phyloP scores from a whole-genome alignment of 2,888 invertebrate genomes.

The Agrilus biguttatus region DNA sequence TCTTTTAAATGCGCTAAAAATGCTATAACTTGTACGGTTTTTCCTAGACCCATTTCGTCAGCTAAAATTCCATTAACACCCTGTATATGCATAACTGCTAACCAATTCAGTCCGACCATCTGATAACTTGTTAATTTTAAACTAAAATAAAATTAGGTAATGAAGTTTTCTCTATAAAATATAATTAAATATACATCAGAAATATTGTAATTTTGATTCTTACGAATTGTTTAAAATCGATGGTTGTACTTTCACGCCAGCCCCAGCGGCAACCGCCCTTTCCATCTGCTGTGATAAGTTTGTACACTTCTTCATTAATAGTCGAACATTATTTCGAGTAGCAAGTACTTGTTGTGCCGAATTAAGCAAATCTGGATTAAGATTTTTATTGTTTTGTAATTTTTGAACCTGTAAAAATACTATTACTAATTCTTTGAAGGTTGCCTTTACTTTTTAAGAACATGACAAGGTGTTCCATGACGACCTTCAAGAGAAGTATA shows the following conservation, averaged over 20 bases:
- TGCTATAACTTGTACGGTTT: constrained; percentile 87
- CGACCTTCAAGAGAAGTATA: no score
- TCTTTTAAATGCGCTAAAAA: constrained; percentile 83
- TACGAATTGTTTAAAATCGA: constrained; percentile 46
- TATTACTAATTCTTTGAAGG: no score
- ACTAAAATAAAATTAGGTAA: constrained; percentile 20
- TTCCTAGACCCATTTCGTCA: constrained; percentile 95
- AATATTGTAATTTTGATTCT: constrained; percentile 7
- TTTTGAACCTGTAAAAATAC: constrained; percentile 42
- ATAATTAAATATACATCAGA: not conserved
- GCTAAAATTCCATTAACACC: constrained; percentile 89
- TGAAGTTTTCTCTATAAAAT: no score
- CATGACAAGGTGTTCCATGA: no score
- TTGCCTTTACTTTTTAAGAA: no score
- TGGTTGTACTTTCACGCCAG: constrained; percentile 64
- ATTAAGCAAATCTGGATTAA: constrained; percentile 69
- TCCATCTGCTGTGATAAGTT: constrained; percentile 68
- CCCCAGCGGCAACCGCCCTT: constrained; percentile 61
- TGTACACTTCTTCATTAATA: constrained; percentile 75
- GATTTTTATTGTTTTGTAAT: constrained; percentile 49
- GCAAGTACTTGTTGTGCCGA: constrained; percentile 54
- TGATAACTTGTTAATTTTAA: constrained; percentile 74
- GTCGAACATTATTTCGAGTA: constrained; percentile 61
- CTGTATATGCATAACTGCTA: constrained; percentile 76
- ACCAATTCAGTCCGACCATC: constrained; percentile 83